A percentile compares a stretch with the other conserved stretches of the same genome.
These are phyloP conservation scores for Zygogramma bicolorata DNA, from an alignment of 2,888 invertebrate genomes.

Conservation along the genomic window DNA sequence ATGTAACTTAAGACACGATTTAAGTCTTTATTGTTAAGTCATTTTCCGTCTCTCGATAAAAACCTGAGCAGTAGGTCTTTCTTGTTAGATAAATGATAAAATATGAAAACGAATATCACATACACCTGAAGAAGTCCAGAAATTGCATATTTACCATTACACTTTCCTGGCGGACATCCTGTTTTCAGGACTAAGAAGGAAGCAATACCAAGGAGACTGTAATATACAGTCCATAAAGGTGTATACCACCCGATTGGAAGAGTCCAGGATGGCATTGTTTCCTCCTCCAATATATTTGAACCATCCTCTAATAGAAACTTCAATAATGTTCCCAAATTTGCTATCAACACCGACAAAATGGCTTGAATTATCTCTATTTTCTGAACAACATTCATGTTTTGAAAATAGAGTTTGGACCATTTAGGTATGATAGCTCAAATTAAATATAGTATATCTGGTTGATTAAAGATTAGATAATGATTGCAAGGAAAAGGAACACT, in stretches of 20 bases:
- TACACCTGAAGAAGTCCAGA: too few relatives aligned
- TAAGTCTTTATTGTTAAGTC: too few relatives aligned
- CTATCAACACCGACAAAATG: conserved; percentile 18
- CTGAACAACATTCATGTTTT: conserved; percentile 15
- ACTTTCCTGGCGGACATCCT: neutral
- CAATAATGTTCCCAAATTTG: conserved; percentile 18
- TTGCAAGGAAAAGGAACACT: neutral
- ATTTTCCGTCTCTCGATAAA: too few relatives aligned
- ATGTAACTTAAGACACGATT: too few relatives aligned
- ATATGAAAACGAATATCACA: too few relatives aligned
- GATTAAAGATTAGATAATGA: neutral
- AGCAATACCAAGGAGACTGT: neutral
- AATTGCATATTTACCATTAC: neutral
- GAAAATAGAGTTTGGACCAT: too few relatives aligned
- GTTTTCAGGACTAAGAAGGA: neutral
- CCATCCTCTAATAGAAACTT: neutral
- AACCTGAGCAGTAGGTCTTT: too few relatives aligned
- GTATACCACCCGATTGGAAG: neutral
- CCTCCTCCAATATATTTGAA: neutral
- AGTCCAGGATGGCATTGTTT: neutral
- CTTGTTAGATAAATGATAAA: too few relatives aligned
- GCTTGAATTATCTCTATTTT: conserved; percentile 24
- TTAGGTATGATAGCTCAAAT: neutral
- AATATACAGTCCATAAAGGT: neutral
- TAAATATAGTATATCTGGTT: neutral